Conservation (phyloP, 2,888 invertebrate genomes). For the Amorpha juglandis region DNA sequence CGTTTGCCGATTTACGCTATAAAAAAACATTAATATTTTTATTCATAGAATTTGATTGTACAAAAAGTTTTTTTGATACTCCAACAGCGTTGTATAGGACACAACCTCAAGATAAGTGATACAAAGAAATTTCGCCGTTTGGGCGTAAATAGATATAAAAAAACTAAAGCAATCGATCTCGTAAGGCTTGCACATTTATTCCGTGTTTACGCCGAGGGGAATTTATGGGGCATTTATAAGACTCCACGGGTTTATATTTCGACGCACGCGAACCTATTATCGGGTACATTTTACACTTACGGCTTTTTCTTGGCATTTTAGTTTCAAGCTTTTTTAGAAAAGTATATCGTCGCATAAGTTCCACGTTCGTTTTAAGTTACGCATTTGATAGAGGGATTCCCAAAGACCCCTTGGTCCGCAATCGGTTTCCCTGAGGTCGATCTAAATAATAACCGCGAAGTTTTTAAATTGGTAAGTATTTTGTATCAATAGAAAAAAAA, state of each 20-base stretch:
- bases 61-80: too few species aligned
- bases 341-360: too few species aligned
- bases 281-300: background rate
- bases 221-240: conserved; percentile 20
- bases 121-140: conserved; percentile 13
- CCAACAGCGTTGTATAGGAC: background rate
- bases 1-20: too few species aligned
- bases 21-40: too few species aligned
- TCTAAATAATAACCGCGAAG: too few species aligned
- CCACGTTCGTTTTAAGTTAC: too few species aligned
- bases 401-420: too few species aligned
- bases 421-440: too few species aligned
- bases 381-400: too few species aligned
- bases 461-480: too few species aligned
- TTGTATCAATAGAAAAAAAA: too few species aligned
- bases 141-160: conserved; percentile 5
- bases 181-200: conserved; percentile 38
- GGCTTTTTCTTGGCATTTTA: background rate
- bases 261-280: conserved; percentile 11
- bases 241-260: conserved; percentile 5
- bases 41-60: too few species aligned
- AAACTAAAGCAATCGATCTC: conserved; percentile 37
- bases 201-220: conserved; percentile 28
- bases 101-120: background rate
- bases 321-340: background rate